Evolutionary conservation across 2,888 invertebrate species (phyloP).

Genomic region (Pollenia amentaria): DNA sequence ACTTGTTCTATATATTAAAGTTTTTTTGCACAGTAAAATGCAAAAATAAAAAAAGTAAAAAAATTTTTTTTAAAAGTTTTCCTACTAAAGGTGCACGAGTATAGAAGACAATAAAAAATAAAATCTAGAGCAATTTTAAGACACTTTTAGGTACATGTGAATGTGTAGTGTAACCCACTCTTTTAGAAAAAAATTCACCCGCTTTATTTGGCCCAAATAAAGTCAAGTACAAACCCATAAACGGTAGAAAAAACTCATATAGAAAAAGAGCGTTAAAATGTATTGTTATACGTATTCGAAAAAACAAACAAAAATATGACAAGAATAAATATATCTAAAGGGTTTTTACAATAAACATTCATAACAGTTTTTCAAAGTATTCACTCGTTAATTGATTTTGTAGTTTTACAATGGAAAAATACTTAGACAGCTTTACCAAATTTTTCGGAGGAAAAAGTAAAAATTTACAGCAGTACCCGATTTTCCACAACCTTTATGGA

Average conservation of each 20-base stretch:
- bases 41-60: constrained; percentile 6
- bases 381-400: background rate
- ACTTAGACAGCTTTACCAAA: no score
- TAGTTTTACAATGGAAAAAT: no score
- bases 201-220: constrained; percentile 11
- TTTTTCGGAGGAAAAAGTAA: no score
- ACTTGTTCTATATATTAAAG: constrained; percentile 23
- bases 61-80: no score
- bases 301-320: background rate
- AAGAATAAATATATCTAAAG: background rate
- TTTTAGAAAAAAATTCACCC: constrained; percentile 4
- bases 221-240: constrained; percentile 34
- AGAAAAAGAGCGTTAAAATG: constrained; percentile 51
- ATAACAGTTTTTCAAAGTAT: background rate
- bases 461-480: no score
- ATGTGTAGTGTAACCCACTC: background rate
- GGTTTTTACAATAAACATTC: background rate
- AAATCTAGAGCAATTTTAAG: constrained; percentile 36
- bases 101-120: constrained; percentile 21
- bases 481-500: no score
- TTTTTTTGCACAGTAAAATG: constrained; percentile 6
- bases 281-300: constrained; percentile 30
- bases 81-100: constrained; percentile 37
- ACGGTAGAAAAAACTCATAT: constrained; percentile 16
- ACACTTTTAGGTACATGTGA: background rate